phyloP scores from a whole-genome alignment of 1,140 invertebrate species.

The Aphis craccivora region DNA sequence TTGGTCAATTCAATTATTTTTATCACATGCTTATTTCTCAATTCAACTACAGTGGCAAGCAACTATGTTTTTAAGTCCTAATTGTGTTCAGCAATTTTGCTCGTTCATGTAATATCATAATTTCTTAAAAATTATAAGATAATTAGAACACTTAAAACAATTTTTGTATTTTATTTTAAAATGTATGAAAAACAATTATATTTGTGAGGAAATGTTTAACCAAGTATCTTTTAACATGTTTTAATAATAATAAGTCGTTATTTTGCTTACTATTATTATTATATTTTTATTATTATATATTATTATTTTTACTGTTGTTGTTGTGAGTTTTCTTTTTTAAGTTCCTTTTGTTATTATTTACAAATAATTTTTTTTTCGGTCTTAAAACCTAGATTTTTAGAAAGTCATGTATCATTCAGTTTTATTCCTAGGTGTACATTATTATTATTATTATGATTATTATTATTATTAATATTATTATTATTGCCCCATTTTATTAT shows the following conservation, averaged over 20 bases:
- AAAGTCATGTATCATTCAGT: slow-evolving; percentile 31
- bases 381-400: slow-evolving; percentile 11
- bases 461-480: background rate
- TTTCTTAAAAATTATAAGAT: background rate
- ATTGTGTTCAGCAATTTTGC: slow-evolving; percentile 15
- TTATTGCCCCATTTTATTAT: slow-evolving; percentile 18
- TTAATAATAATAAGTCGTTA: slow-evolving; percentile 29
- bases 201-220: background rate
- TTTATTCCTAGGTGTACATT: slow-evolving; percentile 40
- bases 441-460: background rate
- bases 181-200: background rate
- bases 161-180: slow-evolving; percentile 13
- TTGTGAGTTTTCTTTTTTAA: slow-evolving; percentile 44
- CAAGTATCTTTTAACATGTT: background rate
- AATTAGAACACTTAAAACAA: background rate
- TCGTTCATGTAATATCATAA: background rate
- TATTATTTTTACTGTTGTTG: slow-evolving; percentile 42
- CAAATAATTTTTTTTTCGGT: slow-evolving; percentile 36
- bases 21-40: background rate
- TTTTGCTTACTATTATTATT: slow-evolving; percentile 46
- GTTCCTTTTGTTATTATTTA: slow-evolving; percentile 53
- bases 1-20: background rate
- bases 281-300: slow-evolving; percentile 39
- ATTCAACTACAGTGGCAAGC: background rate
- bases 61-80: background rate